Base-by-base conservation (phyloP, 2,888 invertebrate genomes). In the Lottia scabra region DNA sequence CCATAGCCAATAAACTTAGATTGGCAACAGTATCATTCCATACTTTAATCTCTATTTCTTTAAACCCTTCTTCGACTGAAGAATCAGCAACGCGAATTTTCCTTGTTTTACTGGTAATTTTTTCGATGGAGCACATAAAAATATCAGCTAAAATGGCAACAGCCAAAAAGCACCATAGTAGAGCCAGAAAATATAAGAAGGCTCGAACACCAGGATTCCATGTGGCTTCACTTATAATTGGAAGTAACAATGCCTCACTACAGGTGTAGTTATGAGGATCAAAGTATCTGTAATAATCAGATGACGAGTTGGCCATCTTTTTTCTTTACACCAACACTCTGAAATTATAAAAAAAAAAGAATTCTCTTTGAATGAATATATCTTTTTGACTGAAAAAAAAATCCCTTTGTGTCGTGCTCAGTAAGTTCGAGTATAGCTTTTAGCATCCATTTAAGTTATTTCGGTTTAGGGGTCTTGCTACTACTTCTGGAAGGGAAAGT, bases 1-100 rank as follows among this genome's bases (percentile, higher is more conserved):
- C 92, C 27, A 92, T 84, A 3, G 92, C 92, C 90, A 92, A 91
- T 10, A 92, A 86, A 6, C 92, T 91, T 67, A 92, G 84, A 81
- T 92, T 92, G 73, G 92, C 92, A 2, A 92, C 92, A 0, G 92
- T 92, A 78, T 91, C 91, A 78, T 92, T 92, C 91, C 91, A 91
- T 6, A 91, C 89, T 85, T 91, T 90, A 1, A 91, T 89, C 23
- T 91, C 89, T 80, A 92, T 90, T 30, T 91, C 91, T 48, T 87
- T 80, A 76, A 84, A 84, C 15, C 87, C 88, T 15, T 70, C 78
- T 26, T 83, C 83, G 5, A 78, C 75, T 30, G 80, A 83, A 12
- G 78, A 70, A 68, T 85, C 86, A 44, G 87, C 78, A 63, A 86
- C 78, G 80, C 85, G 79, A 56, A 91, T 89, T 80, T 89, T 91